phyloP scores from a whole-genome alignment of 2,888 invertebrate genomes.

The Pseudococcus longispinus region DNA sequence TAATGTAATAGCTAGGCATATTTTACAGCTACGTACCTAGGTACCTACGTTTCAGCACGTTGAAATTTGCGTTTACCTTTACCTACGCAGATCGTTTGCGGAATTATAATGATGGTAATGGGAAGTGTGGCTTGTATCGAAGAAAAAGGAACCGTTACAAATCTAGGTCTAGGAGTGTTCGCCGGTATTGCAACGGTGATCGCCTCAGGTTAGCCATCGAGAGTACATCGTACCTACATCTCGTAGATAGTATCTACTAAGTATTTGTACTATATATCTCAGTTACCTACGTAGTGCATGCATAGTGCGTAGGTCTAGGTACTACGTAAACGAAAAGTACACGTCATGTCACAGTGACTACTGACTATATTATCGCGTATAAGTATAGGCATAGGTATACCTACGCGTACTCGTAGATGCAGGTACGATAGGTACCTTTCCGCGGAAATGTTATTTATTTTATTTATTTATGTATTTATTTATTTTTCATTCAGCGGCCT shows the following conservation, averaged over 20 bases:
- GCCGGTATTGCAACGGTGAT: conserved; percentile 69
- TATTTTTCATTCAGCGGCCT: conserved; percentile 65
- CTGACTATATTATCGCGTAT: too few species aligned
- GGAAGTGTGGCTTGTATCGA: conserved; percentile 72
- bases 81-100: conserved; percentile 58
- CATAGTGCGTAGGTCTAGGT: too few species aligned
- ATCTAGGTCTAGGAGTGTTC: conserved; percentile 70
- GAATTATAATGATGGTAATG: conserved; percentile 71
- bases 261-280: too few species aligned
- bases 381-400: neutral
- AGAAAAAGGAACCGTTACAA: conserved; percentile 68
- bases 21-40: too few species aligned
- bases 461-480: neutral
- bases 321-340: too few species aligned
- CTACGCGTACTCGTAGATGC: neutral
- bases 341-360: too few species aligned
- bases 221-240: neutral
- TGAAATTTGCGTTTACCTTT: neutral
- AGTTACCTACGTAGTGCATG: too few species aligned
- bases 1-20: too few species aligned
- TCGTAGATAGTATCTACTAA: too few species aligned
- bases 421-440: neutral
- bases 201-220: conserved; percentile 68
- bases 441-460: too few species aligned
- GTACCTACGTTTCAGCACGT: too few species aligned